phyloP scores from a whole-genome alignment of 2,797 vertebrate species.

The Peromyscus aztecus region DNA sequence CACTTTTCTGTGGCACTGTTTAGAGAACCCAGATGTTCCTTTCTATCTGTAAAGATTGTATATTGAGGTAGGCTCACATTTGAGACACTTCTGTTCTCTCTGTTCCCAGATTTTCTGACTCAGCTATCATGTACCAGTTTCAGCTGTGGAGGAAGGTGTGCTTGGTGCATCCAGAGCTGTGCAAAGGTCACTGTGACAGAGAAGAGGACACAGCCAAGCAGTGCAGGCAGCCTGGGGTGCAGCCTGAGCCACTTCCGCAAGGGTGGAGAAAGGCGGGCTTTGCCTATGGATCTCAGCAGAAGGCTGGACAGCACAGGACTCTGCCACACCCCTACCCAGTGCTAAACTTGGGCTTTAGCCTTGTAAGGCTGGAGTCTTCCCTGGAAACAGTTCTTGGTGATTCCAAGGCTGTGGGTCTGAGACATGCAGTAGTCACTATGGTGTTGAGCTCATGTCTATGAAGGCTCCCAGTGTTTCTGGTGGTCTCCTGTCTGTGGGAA shows the following conservation, averaged over 20 bases:
- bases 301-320: background rate
- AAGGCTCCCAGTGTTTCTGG: too few relatives aligned
- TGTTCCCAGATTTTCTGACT: background rate
- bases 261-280: accelerated
- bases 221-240: accelerated
- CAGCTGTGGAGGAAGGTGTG: background rate
- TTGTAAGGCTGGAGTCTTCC: background rate
- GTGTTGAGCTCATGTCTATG: background rate
- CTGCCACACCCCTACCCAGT: background rate
- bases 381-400: background rate
- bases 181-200: accelerated
- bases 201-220: accelerated
- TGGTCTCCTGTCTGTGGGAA: background rate
- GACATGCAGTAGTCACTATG: background rate
- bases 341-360: background rate
- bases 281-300: background rate
- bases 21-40: accelerated
- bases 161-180: background rate
- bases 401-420: background rate
- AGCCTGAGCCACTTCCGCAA: accelerated
- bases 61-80: accelerated
- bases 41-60: background rate
- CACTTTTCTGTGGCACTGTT: background rate
- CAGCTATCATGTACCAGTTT: background rate
- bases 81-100: too few relatives aligned